Evolutionary conservation across 2,888 invertebrate species (phyloP).

Genomic region (Apeira syringaria): DNA sequence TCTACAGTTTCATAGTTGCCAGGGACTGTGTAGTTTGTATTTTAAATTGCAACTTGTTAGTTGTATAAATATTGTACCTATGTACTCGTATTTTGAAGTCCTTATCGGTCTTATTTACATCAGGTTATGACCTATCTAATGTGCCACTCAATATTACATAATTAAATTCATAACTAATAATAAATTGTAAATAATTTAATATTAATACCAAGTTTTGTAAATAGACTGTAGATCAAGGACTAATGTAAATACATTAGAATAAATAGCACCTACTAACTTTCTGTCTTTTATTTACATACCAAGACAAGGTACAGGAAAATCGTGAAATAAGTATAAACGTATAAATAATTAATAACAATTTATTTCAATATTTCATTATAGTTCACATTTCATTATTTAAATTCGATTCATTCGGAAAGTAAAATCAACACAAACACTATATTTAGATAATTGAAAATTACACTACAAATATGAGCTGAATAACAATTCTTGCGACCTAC

Average conservation of each 20-base stretch:
- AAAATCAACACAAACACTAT: conserved; percentile 41
- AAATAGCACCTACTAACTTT: conserved; percentile 18
- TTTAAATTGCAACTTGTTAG: too few relatives aligned
- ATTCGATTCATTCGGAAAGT: conserved; percentile 48
- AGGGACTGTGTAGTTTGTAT: too few relatives aligned
- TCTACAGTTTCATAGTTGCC: too few relatives aligned
- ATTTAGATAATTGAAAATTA: neutral
- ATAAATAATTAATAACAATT: conserved; percentile 57
- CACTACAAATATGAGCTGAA: neutral
- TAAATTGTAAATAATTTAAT: conserved; percentile 29
- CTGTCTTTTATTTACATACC: conserved; percentile 2
- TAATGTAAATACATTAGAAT: conserved; percentile 34
- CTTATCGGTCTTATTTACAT: too few relatives aligned
- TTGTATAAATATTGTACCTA: too few relatives aligned
- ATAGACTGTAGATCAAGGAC: conserved; percentile 23
- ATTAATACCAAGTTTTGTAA: conserved; percentile 24
- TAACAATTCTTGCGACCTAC: too few relatives aligned
- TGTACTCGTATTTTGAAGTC: too few relatives aligned
- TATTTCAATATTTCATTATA: conserved; percentile 50
- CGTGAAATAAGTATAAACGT: neutral
- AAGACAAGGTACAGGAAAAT: too few relatives aligned
- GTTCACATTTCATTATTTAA: conserved; percentile 48
- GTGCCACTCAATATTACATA: neutral
- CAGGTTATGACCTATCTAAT: too few relatives aligned
- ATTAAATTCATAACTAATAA: too few relatives aligned